These are phyloP conservation scores for Erannis defoliaria DNA, from an alignment of 2,888 invertebrate species.

Conservation along the genomic window DNA sequence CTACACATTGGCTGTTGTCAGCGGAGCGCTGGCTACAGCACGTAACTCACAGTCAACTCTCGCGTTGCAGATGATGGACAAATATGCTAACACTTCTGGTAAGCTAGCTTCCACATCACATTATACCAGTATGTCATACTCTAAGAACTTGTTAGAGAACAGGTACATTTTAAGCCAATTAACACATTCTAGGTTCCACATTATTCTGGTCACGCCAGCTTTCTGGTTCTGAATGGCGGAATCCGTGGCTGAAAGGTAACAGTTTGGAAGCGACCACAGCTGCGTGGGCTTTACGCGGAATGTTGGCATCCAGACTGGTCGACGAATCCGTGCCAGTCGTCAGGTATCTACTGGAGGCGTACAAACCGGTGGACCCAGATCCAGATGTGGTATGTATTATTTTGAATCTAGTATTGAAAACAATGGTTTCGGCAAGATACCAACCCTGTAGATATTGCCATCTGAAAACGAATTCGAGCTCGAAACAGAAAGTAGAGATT, in stretches of 20 bases:
- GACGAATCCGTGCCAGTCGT: slow-evolving; percentile 74
- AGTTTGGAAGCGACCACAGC: slow-evolving; percentile 91
- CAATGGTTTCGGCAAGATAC: too few relatives aligned
- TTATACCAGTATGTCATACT: not conserved
- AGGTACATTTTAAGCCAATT: not conserved
- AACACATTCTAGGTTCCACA: slow-evolving; percentile 60
- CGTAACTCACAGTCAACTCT: slow-evolving; percentile 89
- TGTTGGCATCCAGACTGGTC: slow-evolving; percentile 74
- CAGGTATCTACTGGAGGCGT: slow-evolving; percentile 69
- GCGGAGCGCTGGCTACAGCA: slow-evolving; percentile 92
- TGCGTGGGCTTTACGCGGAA: slow-evolving; percentile 93
- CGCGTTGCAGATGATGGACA: slow-evolving; percentile 83
- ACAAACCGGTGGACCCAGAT: slow-evolving; percentile 65
- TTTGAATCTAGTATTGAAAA: not conserved
- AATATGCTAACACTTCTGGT: slow-evolving; percentile 81
- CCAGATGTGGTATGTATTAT: slow-evolving; percentile 76
- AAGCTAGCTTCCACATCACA: slow-evolving; percentile 21
- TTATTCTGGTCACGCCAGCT: slow-evolving; percentile 77
- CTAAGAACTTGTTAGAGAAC: not conserved
- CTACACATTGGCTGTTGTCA: slow-evolving; percentile 92
- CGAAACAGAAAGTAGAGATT: too few relatives aligned
- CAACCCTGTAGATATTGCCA: too few relatives aligned
- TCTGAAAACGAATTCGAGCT: too few relatives aligned
- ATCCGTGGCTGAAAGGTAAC: slow-evolving; percentile 77
- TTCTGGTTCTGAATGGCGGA: slow-evolving; percentile 71